Evolutionary conservation across 2,888 invertebrate genomes (phyloP), one percentile per base, ranked within the genome.

Genomic region (Plagodis pulveraria): DNA sequence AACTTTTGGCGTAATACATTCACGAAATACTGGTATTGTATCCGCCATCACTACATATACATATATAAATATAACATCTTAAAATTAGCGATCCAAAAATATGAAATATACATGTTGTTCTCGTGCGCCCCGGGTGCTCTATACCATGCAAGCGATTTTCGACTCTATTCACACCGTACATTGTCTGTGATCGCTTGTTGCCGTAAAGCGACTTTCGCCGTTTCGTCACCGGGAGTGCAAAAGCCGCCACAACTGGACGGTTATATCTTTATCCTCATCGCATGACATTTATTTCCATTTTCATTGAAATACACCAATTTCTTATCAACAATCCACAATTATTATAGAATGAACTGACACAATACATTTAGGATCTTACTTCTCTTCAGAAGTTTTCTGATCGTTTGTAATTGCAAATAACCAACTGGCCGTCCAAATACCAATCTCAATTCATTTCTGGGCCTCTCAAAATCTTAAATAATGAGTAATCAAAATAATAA

Each of bases 41-140:
- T 84, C 78, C 91, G 91, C 92, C 91, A 81, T 83, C 78, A 86
- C 91, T 91, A 91, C 91, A 89, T 91, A 90, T 91, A 91, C 86
- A 92, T 91, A 91, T 91, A 90, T 91, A 92, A 92, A 92, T 92
- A 91, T 91, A 92, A 91, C 90, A 89, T 92, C 92, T 91, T 92
- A 92, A 92, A 91, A 91, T 91, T 91, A 92, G 92, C 91, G 86
- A 91, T 92, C 92, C 92, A 92, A 92, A 92, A 92, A 92, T 92
- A 92, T 90, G 90, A 92, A 92, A 91, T 92, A 91, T 92, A 90
- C 91, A 88, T 86, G 86, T 87, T 86, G 88, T 88, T 83, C 87
- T 84, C 84, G 85, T 83, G 87, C 89, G 86, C 90, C 91, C 83
- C 86, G 80, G 87, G 84, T 84, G 83, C 78, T 77, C 74, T 74